A percentile compares a stretch with the other conserved stretches of the same genome.
phyloP scores from a whole-genome alignment of 1,140 invertebrate genomes.

The Aplysia californica region DNA sequence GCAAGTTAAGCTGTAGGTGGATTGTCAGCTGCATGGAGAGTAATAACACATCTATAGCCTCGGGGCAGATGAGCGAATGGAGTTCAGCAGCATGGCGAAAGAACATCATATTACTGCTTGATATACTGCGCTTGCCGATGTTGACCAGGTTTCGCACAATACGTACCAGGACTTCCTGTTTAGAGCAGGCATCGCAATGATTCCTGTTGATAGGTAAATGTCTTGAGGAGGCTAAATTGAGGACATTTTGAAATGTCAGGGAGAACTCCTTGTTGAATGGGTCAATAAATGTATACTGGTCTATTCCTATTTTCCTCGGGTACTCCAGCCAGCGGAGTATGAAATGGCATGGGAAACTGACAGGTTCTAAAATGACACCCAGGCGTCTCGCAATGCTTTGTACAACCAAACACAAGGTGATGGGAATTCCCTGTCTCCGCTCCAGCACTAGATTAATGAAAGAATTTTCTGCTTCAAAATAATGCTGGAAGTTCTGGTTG shows the following conservation, averaged over 20 bases:
- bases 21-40: neutral
- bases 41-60: neutral
- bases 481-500: neutral
- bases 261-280: neutral
- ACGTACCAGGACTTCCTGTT: neutral
- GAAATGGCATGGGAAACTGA: slow-evolving; percentile 11
- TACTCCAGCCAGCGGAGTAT: slow-evolving; percentile 8
- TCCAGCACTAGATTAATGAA: slow-evolving; percentile 9
- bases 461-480: neutral
- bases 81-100: neutral
- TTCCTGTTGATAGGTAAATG: neutral
- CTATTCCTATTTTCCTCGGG: neutral
- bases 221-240: neutral
- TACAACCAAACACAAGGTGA: slow-evolving; percentile 9
- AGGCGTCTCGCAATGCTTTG: slow-evolving; percentile 2
- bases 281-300: slow-evolving; percentile 12
- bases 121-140: neutral
- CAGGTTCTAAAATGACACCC: slow-evolving; percentile 11
- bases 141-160: neutral
- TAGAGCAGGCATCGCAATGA: slow-evolving; percentile 2
- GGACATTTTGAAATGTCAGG: neutral
- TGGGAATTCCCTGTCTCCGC: slow-evolving; percentile 4
- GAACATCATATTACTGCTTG: neutral
- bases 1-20: neutral
- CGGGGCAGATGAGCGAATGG: neutral